Base-by-base conservation (phyloP, 2,797 vertebrate species). In the Smutsia gigantea region DNA sequence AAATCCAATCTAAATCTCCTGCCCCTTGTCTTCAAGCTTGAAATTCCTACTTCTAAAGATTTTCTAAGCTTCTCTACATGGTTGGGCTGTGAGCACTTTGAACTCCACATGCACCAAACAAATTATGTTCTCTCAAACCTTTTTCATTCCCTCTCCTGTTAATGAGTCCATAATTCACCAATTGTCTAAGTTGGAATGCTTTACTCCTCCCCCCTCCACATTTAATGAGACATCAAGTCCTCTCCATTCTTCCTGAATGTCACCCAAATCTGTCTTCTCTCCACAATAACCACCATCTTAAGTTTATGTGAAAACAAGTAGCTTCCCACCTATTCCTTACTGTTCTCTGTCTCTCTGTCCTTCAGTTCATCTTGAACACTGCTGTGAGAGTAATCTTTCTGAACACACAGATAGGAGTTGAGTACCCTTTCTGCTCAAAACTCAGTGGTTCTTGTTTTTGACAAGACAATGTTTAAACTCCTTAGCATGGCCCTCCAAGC, bases 1-100 rank as follows among this genome's bases (percentile, higher is more conserved):
- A 94, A 95, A 94, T 49, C 42, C 31, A 93, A 53, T 61, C 53
- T 39, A 93, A 42, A 96, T 29, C 1, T 77, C 72, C 81, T 34
- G 11, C 15, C 72, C 31, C 15, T 29, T 82, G 27, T 82, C 39
- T 74, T 85, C 31, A 53, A 92, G 7, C 21, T 84, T 31, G 61
- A 78, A 53, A 18, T 19, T 17, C 51, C 21, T 18, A 72, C 84
- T 87, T 93, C 13, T 59, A 64, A 95, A 88, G 27, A 82, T 21
- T 90, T 78, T 42, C 37, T 87, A 74, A 49, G 21, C 15, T 83
- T 72, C 61, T 57, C 12, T 95, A 69, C 66, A 82, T 74, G 39
- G 39, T 77, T 57, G 11, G 49, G 5, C n/a, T 78, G 4, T n/a
- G 23, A 74, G 4, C 21, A 74, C 21, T n/a, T 71, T 21, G 61